Evolutionary conservation across 2,797 vertebrate species (phyloP).

Genomic region (Arrhamphus sclerolepis): DNA sequence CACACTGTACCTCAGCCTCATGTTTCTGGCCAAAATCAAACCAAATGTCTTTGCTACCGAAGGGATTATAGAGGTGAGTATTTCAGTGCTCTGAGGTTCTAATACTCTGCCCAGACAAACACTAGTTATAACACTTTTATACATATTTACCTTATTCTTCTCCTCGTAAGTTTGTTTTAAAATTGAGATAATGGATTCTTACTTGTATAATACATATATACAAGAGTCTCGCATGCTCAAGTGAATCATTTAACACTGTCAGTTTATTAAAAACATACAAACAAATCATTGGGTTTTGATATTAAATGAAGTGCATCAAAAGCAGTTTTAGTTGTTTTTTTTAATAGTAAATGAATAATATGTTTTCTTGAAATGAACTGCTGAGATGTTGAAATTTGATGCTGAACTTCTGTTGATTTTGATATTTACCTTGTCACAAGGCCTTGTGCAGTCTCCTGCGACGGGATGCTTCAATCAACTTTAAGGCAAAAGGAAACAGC

Average conservation of each 20-base stretch:
- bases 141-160: not conserved
- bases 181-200: not conserved
- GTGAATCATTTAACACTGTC: not conserved
- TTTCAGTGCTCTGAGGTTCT: not conserved
- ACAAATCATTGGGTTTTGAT: too few relatives aligned
- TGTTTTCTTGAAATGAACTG: not conserved
- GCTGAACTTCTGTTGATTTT: not conserved
- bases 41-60: conserved; percentile 97
- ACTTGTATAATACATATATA: not conserved
- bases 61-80: conserved; percentile 94
- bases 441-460: conserved; percentile 95
- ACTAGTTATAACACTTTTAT: not conserved
- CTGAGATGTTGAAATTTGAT: conserved; percentile 1
- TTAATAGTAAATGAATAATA: not conserved
- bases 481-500: conserved; percentile 98
- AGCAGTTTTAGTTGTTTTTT: not conserved
- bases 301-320: too few relatives aligned
- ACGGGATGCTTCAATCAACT: conserved; percentile 94
- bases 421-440: conserved; percentile 64
- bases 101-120: not conserved
- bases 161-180: not conserved
- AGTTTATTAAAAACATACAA: too few relatives aligned
- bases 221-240: not conserved
- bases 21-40: conserved; percentile 98
- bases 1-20: conserved; percentile 93